These are phyloP conservation scores for Oncorhynchus tshawytscha DNA, from an alignment of 2,113 vertebrate species.

Conservation along the genomic window DNA sequence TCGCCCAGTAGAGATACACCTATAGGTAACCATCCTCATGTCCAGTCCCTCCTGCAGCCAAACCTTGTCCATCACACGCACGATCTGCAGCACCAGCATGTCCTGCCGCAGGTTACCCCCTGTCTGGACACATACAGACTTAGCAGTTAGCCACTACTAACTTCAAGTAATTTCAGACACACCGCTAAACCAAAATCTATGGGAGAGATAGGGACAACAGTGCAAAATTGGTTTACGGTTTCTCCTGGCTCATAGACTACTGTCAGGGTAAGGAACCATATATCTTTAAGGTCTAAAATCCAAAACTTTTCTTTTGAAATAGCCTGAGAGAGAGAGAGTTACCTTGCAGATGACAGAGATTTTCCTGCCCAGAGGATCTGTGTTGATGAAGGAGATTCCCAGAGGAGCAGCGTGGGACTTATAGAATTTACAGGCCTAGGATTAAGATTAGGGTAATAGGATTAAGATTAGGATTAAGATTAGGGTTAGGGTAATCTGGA, in stretches of 20 bases:
- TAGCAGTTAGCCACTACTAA: too few relatives aligned
- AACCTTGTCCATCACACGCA: conserved; percentile 89
- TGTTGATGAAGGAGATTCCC: conserved; percentile 86
- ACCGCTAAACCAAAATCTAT: too few relatives aligned
- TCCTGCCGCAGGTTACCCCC: conserved; percentile 94
- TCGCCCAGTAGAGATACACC: conserved; percentile 86
- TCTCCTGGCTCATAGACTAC: too few relatives aligned
- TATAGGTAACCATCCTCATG: conserved; percentile 93
- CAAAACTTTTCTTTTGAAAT: too few relatives aligned
- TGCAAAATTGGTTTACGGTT: too few relatives aligned
- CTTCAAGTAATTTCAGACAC: too few relatives aligned
- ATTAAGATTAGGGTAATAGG: background rate
- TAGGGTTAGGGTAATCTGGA: background rate
- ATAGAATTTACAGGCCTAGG: conserved; percentile 88
- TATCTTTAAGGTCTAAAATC: too few relatives aligned
- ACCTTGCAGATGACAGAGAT: conserved; percentile 93
- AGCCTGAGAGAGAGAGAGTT: background rate
- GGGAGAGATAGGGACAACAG: too few relatives aligned
- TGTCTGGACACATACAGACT: conserved; percentile 67
- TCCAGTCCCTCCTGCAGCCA: conserved; percentile 92
- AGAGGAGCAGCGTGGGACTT: conserved; percentile 90
- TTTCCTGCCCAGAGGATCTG: conserved; percentile 83
- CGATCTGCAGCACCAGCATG: conserved; percentile 94
- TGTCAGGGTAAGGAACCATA: too few relatives aligned
- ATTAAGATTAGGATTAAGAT: too few relatives aligned